Evolutionary conservation across 2,113 vertebrate genomes (phyloP).

Genomic region (Myiozetetes cayanensis): DNA sequence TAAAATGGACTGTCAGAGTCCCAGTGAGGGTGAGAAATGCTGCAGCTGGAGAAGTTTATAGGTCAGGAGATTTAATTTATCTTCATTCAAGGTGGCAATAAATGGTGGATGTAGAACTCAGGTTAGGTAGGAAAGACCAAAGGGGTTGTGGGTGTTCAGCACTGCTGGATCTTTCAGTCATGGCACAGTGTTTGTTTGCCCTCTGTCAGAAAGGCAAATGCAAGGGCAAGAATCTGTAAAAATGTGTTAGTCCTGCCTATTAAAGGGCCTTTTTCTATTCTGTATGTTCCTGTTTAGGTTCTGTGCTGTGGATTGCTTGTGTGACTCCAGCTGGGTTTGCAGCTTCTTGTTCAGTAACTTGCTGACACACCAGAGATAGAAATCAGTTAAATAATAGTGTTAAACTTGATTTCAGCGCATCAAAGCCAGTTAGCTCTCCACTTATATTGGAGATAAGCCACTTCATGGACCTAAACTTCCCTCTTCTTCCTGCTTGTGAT

Average conservation of each 20-base stretch:
- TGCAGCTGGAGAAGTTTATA: background rate
- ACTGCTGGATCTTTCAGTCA: background rate
- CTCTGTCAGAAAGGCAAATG: background rate
- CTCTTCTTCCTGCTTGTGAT: background rate
- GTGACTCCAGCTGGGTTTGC: background rate
- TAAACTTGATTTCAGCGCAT: background rate
- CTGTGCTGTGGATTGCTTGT: background rate
- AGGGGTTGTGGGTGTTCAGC: background rate
- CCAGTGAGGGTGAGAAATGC: background rate
- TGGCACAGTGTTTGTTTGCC: background rate
- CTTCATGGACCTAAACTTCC: background rate
- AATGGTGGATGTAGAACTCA: background rate
- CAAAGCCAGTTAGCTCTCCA: background rate
- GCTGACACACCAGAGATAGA: background rate
- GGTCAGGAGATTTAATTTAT: background rate
- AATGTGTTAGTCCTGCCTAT: background rate
- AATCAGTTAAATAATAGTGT: background rate
- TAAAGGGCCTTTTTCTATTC: rapidly evolving
- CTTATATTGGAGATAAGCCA: background rate
- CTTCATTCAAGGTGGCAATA: background rate
- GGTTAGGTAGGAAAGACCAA: background rate
- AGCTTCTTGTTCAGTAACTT: background rate
- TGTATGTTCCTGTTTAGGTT: background rate
- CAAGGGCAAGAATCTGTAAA: background rate
- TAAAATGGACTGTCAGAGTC: background rate